Evolutionary conservation across 2,113 vertebrate genomes (phyloP).

Genomic region (Thymallus thymallus): DNA sequence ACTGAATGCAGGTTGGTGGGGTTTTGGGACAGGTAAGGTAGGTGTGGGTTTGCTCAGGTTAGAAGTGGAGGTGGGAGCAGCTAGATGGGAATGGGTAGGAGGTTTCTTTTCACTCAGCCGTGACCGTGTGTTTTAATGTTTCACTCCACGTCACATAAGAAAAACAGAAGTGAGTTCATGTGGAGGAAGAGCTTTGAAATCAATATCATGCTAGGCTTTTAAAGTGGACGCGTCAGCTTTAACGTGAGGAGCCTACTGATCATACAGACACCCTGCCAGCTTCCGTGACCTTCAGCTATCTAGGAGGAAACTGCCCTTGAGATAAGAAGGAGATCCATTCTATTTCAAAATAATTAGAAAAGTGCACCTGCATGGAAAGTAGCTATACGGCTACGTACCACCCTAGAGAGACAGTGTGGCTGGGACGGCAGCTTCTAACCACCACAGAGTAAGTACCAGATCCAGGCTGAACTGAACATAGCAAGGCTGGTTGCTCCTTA

Average conservation of each 20-base stretch:
- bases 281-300: neutral
- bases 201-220: conserved; percentile 2
- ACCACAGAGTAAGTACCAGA: neutral
- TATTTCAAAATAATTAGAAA: no score
- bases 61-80: neutral
- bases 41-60: neutral
- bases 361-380: neutral
- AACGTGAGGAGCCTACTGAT: neutral
- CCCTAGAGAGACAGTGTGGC: neutral
- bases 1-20: neutral
- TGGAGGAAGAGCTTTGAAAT: neutral
- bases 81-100: neutral
- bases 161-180: neutral
- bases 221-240: neutral
- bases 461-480: neutral
- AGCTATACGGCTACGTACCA: neutral
- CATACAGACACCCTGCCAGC: neutral
- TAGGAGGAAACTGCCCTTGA: conserved; percentile 1
- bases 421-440: neutral
- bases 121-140: neutral
- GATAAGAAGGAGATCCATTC: conserved; percentile 4
- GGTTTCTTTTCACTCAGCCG: neutral
- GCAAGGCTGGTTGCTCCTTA: neutral
- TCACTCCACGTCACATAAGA: neutral
- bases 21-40: neutral